Conservation (phyloP, 2,797 vertebrate genomes). For the Perodicticus potto region DNA sequence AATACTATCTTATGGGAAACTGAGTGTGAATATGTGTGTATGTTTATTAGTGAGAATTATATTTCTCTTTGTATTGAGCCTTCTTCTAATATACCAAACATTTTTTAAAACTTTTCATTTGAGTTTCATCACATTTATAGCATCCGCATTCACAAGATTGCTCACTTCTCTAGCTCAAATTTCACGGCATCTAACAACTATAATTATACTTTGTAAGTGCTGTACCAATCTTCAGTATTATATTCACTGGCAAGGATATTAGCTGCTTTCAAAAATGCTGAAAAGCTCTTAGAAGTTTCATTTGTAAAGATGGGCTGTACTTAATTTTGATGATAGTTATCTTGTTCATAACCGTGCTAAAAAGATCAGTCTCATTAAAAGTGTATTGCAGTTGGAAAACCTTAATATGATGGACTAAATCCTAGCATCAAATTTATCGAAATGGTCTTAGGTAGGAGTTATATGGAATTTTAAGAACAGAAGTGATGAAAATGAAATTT, state of each 20-base stretch:
- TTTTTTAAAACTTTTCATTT: slow-evolving; percentile 49
- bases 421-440: slow-evolving; percentile 42
- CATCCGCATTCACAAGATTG: slow-evolving; percentile 57
- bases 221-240: slow-evolving; percentile 58
- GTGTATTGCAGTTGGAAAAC: slow-evolving; percentile 45
- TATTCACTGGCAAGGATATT: slow-evolving; percentile 60
- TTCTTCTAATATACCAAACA: slow-evolving; percentile 16
- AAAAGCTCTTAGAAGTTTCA: slow-evolving; percentile 67
- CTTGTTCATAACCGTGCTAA: slow-evolving; percentile 47
- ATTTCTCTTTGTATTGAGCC: slow-evolving; percentile 33
- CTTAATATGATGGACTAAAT: slow-evolving; percentile 43
- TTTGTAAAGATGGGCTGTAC: slow-evolving; percentile 66
- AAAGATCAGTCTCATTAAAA: slow-evolving; percentile 75
- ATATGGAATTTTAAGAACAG: slow-evolving; percentile 40
- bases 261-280: slow-evolving; percentile 74
- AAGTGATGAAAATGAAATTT: slow-evolving; percentile 9
- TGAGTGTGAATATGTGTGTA: background rate
- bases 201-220: slow-evolving; percentile 78
- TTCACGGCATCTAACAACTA: slow-evolving; percentile 71
- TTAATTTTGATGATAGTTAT: slow-evolving; percentile 80
- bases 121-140: slow-evolving; percentile 34
- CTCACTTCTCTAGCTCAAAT: slow-evolving; percentile 53
- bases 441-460: slow-evolving; percentile 49
- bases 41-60: background rate
- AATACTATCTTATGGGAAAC: background rate